Evolutionary conservation across 2,113 vertebrate species (phyloP).

Genomic region (Atherinomorus stipes): DNA sequence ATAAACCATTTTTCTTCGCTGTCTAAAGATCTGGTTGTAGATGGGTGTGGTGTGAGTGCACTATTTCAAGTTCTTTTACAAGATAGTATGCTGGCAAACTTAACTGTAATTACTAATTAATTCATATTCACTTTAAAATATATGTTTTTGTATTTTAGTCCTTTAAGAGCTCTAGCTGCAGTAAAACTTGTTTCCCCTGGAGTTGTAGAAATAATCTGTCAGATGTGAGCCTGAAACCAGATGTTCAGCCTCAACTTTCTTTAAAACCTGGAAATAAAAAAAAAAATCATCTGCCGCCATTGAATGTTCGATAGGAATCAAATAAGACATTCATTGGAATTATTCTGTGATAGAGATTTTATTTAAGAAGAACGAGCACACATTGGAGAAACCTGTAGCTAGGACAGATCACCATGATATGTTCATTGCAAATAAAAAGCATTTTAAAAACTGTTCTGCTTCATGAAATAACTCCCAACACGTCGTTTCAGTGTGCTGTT

Average conservation of each 20-base stretch:
- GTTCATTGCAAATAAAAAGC: slow-evolving; percentile 42
- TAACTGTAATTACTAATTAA: not conserved
- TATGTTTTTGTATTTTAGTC: not conserved
- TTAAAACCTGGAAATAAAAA: not conserved
- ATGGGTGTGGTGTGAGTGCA: not conserved
- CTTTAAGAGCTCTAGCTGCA: not conserved
- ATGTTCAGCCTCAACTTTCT: not conserved
- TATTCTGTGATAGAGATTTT: slow-evolving; percentile 61
- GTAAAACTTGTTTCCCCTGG: not conserved
- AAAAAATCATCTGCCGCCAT: not conserved
- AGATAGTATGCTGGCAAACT: not conserved
- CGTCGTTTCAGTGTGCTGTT: slow-evolving; percentile 16
- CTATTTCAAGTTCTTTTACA: too few species aligned
- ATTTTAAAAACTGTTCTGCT: slow-evolving; percentile 29
- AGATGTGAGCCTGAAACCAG: not conserved
- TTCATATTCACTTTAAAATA: not conserved
- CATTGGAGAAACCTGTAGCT: slow-evolving; percentile 27
- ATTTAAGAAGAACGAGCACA: slow-evolving; percentile 61
- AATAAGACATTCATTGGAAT: slow-evolving; percentile 57
- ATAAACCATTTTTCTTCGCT: not conserved
- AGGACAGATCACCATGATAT: slow-evolving; percentile 23
- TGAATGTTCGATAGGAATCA: slow-evolving; percentile 8
- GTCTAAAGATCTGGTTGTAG: not conserved
- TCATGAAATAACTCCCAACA: slow-evolving; percentile 29
- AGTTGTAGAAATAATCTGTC: not conserved